Evolutionary conservation across 2,797 vertebrate genomes (phyloP).

Genomic region (Pterois miles): DNA sequence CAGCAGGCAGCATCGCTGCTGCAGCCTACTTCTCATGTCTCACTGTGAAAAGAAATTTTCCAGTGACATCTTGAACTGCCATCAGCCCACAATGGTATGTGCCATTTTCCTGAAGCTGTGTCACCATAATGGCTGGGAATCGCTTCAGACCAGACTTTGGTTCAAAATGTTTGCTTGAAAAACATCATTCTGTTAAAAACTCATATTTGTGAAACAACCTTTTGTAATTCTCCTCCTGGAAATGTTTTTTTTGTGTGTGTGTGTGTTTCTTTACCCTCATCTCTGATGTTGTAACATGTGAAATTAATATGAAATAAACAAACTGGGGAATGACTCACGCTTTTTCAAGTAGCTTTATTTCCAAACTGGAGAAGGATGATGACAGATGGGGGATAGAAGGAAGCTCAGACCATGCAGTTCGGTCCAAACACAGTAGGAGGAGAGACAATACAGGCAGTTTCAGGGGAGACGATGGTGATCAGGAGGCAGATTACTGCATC

Average conservation of each 20-base stretch:
- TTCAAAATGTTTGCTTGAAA: constrained; percentile 16
- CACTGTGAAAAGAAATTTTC: constrained; percentile 45
- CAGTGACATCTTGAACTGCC: constrained; percentile 53
- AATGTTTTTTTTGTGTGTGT: neutral
- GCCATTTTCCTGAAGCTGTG: constrained; percentile 45
- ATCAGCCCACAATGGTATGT: constrained; percentile 38
- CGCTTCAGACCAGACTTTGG: constrained; percentile 25
- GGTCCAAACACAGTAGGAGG: constrained; percentile 56
- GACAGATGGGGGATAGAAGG: constrained; percentile 75
- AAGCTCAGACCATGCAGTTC: constrained; percentile 56
- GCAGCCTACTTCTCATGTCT: constrained; percentile 59
- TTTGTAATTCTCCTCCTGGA: neutral
- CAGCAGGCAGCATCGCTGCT: constrained; percentile 36
- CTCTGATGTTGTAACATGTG: constrained; percentile 14
- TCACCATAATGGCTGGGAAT: constrained; percentile 35
- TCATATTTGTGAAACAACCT: constrained; percentile 5
- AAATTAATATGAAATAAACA: constrained; percentile 44
- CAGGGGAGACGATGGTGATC: constrained; percentile 46
- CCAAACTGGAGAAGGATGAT: constrained; percentile 70
- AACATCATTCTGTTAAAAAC: constrained; percentile 8
- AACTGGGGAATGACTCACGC: constrained; percentile 47
- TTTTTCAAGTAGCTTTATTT: constrained; percentile 84
- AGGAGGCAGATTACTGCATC: constrained; percentile 56
- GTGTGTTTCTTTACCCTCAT: neutral
- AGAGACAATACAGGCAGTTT: constrained; percentile 51